Base-by-base conservation (phyloP, 2,113 vertebrate genomes). In the Xiphorhynchus elegans region DNA sequence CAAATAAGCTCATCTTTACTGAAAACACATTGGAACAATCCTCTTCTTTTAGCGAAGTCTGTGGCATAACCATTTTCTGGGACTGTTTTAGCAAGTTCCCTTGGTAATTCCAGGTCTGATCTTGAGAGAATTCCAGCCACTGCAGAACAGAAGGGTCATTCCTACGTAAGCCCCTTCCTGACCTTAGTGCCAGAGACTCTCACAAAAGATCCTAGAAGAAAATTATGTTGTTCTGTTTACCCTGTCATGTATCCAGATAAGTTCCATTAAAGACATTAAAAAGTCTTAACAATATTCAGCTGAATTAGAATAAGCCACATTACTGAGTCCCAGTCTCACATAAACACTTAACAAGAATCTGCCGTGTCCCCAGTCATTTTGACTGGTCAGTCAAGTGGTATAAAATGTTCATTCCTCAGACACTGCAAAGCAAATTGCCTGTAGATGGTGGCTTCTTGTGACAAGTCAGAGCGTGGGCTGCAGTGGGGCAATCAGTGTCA, bases 331-430 rank as follows among this genome's bases (percentile, higher is more conserved):
- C n/a, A 83, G 37, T 56, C 74, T 90, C 50, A 74, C 4, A 3
- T 53, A 67, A 90, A 72, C 21, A 31, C 28, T 62, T 17, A 35
- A 17, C 11, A 37, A 44, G 79, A 81, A 37, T 90, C 28, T 86
- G 42, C 35, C 60, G 64, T 2, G 1, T 81, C 8, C 23, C 60
- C 0, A 0, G 59, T 87, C 49, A 28, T 72, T 87, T 89, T 11
- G 5, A 3, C 39, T 63, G 9, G 5, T 62, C 64, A 39, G 23
- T 59, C 33, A 59, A 70, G 33, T 23, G 42, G 6, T 82, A 11
- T 47, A 44, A 92, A 60, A 60, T 75, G 25, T n/a, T 75, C 35
- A 5, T 1, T 49, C 66, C 31, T 72, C 2, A 2, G 52, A 60
- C 15, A 29, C 23, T 60, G 37, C 47, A 49, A 52, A 84, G 33